phyloP scores from a whole-genome alignment of 2,888 invertebrate genomes.

The Ashinkailepas kermadecensis region DNA sequence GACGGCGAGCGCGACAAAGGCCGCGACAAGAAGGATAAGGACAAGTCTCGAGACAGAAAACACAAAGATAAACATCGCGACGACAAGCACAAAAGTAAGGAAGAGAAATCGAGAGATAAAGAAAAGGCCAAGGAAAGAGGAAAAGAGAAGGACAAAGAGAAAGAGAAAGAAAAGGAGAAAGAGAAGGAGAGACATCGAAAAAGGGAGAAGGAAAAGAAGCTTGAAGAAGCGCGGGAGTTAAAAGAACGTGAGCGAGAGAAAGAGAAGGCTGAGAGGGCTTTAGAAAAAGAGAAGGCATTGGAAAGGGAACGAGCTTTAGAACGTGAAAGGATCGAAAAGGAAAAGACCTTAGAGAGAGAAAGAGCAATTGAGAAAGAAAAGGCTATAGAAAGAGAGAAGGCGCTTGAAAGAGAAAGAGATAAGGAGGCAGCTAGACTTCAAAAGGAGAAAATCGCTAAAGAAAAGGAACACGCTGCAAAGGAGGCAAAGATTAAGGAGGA shows the following conservation, averaged over 20 bases:
- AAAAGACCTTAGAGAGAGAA: conserved; percentile 22
- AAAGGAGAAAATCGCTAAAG: background rate
- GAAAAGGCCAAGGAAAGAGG: conserved; percentile 46
- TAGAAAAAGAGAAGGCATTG: background rate
- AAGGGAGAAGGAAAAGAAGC: conserved; percentile 37
- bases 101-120: conserved; percentile 40
- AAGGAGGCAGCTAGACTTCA: background rate
- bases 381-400: background rate
- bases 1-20: background rate
- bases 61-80: conserved; percentile 24
- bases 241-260: conserved; percentile 38
- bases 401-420: conserved; percentile 18
- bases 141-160: conserved; percentile 36
- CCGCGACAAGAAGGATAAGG: background rate
- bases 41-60: background rate
- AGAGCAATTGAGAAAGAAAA: background rate
- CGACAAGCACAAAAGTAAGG: conserved; percentile 47
- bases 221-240: background rate
- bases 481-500: background rate
- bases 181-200: conserved; percentile 46
- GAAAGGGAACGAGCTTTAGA: background rate
- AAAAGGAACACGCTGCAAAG: background rate
- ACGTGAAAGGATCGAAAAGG: background rate
- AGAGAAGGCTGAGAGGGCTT: background rate
- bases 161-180: conserved; percentile 43